These are phyloP conservation scores for Drosophila nigrodunni DNA, from an alignment of 1,140 invertebrate species.

Conservation along the genomic window DNA sequence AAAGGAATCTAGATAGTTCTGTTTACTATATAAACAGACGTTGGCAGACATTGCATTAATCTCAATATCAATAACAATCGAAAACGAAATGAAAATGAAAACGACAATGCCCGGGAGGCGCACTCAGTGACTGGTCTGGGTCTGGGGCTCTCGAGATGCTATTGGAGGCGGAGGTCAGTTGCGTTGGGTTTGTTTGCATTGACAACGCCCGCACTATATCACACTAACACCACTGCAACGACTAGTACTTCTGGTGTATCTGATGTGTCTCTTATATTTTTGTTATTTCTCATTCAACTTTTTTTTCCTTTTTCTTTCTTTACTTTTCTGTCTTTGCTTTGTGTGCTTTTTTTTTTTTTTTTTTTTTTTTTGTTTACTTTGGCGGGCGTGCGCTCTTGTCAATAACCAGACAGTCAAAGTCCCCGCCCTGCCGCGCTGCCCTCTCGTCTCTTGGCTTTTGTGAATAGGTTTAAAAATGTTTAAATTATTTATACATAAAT, in stretches of 20 bases:
- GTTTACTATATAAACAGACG: not conserved
- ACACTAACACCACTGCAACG: not conserved
- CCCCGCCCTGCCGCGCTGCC: not conserved
- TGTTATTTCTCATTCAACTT: constrained; percentile 28
- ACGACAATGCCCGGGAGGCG: constrained; percentile 9
- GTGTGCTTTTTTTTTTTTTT: constrained; percentile 60
- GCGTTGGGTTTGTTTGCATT: constrained; percentile 49
- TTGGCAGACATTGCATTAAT: constrained; percentile 10
- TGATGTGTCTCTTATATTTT: not conserved
- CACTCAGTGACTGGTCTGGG: not conserved
- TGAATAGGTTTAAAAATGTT: constrained; percentile 42
- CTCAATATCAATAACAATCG: constrained; percentile 18
- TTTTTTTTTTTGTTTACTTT: constrained; percentile 66
- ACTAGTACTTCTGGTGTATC: not conserved
- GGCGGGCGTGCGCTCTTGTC: constrained; percentile 54
- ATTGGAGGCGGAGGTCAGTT: constrained; percentile 35
- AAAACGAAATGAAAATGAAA: not conserved
- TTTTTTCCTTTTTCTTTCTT: constrained; percentile 9
- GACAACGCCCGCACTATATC: constrained; percentile 27
- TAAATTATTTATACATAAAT: constrained; percentile 18
- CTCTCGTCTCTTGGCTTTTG: constrained; percentile 9
- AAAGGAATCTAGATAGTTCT: constrained; percentile 21
- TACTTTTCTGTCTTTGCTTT: constrained; percentile 26
- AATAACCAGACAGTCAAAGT: constrained; percentile 48
- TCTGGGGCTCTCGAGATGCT: constrained; percentile 6